phyloP scores from a whole-genome alignment of 2,888 invertebrate species.

The Stenotaenia linearis region DNA sequence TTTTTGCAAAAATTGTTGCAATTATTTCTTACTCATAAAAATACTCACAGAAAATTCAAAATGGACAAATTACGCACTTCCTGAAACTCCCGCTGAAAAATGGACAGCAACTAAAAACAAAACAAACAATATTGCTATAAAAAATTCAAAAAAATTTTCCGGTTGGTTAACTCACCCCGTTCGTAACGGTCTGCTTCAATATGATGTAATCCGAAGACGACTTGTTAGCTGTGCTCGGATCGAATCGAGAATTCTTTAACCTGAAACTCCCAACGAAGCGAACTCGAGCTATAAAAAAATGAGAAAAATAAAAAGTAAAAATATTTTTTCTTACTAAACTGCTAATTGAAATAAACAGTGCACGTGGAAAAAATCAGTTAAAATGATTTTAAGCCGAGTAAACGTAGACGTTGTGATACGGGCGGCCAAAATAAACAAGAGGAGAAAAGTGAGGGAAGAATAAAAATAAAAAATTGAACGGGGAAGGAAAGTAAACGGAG shows the following conservation, averaged over 20 bases:
- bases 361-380: too few relatives aligned
- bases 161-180: neutral
- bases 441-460: neutral
- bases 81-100: neutral
- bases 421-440: neutral
- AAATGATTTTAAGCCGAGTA: too few relatives aligned
- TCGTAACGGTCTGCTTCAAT: neutral
- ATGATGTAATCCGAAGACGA: neutral
- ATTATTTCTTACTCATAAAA: too few relatives aligned
- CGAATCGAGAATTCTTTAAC: neutral
- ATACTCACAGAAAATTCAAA: neutral
- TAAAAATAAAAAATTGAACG: neutral
- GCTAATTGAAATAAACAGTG: neutral
- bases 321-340: neutral
- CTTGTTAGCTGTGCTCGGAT: constrained; percentile 3
- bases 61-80: neutral
- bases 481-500: neutral
- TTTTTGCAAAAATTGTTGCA: too few relatives aligned
- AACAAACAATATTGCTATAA: neutral
- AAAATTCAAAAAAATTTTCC: too few relatives aligned
- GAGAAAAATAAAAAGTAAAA: neutral
- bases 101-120: neutral
- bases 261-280: neutral
- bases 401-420: too few relatives aligned
- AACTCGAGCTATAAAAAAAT: neutral